phyloP scores from a whole-genome alignment of 2,113 vertebrate species.

The Siniperca chuatsi region DNA sequence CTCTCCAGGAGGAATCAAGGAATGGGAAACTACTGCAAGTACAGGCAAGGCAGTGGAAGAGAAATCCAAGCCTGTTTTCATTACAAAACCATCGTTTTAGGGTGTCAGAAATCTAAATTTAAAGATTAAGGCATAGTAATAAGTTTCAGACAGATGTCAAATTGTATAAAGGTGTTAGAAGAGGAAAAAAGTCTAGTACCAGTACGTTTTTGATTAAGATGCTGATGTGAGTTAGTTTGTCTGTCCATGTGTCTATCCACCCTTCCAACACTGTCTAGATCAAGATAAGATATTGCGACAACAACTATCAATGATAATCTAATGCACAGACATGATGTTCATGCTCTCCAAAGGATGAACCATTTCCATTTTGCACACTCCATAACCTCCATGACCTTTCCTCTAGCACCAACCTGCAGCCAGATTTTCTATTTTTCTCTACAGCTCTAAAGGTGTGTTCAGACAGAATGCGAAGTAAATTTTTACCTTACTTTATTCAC shows the following conservation, averaged over 20 bases:
- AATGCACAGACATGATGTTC: neutral
- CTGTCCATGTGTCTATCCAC: neutral
- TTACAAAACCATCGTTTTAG: neutral
- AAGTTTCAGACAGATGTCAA: neutral
- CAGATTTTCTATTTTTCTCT: neutral
- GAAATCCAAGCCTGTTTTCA: neutral
- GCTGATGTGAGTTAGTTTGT: neutral
- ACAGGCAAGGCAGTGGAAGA: neutral
- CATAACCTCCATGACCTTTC: too few relatives aligned
- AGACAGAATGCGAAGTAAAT: too few relatives aligned
- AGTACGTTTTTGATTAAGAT: neutral
- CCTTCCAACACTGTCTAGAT: neutral
- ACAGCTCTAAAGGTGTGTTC: too few relatives aligned
- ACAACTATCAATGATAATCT: neutral
- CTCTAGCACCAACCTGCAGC: too few relatives aligned
- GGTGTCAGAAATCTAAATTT: neutral
- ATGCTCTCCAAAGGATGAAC: neutral
- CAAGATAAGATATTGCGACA: neutral
- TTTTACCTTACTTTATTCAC: neutral
- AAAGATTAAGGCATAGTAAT: neutral
- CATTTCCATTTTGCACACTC: neutral
- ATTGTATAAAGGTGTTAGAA: neutral
- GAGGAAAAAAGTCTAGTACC: neutral
- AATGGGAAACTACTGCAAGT: conserved; percentile 21
- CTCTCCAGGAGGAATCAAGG: too few relatives aligned